Percentiles rank a stretch among this genome's conserved stretches.
Conservation (phyloP, 2,113 vertebrate genomes). For the Scopus umbretta region DNA sequence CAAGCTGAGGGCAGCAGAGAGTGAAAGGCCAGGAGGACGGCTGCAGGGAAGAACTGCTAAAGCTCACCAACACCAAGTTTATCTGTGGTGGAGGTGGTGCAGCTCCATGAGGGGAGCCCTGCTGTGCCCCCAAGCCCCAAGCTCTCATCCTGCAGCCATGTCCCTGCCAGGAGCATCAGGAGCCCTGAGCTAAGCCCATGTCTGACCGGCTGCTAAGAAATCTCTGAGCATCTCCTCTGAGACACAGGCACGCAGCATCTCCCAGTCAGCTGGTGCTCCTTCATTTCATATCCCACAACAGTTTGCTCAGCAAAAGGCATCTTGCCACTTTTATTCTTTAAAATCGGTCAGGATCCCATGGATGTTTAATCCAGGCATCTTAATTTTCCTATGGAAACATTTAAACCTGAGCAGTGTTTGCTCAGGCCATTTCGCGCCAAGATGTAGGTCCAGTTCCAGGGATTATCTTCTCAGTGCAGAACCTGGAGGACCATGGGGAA, state of each 20-base stretch:
- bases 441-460: too few relatives aligned
- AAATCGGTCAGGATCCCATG: neutral
- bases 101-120: neutral
- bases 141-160: neutral
- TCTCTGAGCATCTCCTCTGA: neutral
- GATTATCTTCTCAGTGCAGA: neutral
- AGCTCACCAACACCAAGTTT: too few relatives aligned
- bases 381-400: neutral
- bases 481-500: neutral
- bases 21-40: neutral
- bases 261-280: neutral
- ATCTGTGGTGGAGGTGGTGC: neutral
- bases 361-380: neutral
- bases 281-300: neutral
- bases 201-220: neutral
- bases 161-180: neutral
- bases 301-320: neutral
- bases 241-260: rapidly evolving
- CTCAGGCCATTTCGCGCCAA: neutral
- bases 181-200: neutral
- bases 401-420: neutral
- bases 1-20: neutral
- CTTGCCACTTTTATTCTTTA: neutral
- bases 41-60: neutral
- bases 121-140: neutral